phyloP scores from a whole-genome alignment of 2,888 invertebrate species.

The Matsumyia berberina region DNA sequence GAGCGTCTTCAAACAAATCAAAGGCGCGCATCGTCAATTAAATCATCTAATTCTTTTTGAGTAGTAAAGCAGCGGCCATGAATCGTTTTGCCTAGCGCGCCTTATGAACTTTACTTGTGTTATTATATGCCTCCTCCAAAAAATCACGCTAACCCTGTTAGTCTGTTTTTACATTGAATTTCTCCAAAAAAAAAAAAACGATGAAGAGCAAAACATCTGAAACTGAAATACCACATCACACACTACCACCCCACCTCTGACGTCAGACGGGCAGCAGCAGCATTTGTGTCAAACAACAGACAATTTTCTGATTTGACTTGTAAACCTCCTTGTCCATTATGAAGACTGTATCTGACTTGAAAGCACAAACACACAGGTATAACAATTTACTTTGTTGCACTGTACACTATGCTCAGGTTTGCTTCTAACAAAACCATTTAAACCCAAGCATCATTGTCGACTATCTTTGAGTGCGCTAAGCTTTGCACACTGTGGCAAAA shows the following conservation, averaged over 20 bases:
- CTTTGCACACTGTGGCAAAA: conserved; percentile 3
- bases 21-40: neutral
- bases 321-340: conserved; percentile 42
- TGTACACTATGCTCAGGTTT: conserved; percentile 28
- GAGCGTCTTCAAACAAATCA: neutral
- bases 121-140: neutral
- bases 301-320: conserved; percentile 25
- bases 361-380: conserved; percentile 6
- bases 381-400: conserved; percentile 35
- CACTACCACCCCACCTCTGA: conserved; percentile 1
- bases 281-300: conserved; percentile 22
- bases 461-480: conserved; percentile 3
- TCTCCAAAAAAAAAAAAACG: conserved; percentile 33
- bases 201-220: no score
- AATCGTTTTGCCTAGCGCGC: neutral
- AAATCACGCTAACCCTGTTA: conserved; percentile 10
- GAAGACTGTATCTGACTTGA: no score
- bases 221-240: neutral
- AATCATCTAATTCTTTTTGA: conserved; percentile 2
- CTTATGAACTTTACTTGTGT: conserved; percentile 45
- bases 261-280: no score
- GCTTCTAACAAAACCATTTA: conserved; percentile 31
- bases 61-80: conserved; percentile 11
- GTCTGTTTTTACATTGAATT: conserved; percentile 12
- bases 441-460: conserved; percentile 43